Percentiles rank a stretch among this genome's conserved stretches.
These are phyloP conservation scores for Orientallactaga sibirica DNA, from an alignment of 2,797 vertebrate genomes.

Conservation along the genomic window DNA sequence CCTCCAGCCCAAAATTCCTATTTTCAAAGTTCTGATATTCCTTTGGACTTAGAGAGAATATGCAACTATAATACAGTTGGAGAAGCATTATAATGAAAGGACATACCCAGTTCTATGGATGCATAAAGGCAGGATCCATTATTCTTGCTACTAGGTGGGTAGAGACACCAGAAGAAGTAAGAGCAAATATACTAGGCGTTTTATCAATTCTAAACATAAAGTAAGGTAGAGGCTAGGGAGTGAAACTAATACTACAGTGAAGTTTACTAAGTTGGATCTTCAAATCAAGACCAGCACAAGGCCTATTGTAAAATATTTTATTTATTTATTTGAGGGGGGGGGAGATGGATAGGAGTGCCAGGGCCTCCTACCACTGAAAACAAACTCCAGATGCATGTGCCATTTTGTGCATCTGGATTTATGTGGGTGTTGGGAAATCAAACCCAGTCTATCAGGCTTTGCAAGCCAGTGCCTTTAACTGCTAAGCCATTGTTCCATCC, in stretches of 20 bases:
- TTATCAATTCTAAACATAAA: constrained; percentile 40
- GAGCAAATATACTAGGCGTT: background rate
- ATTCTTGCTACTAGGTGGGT: background rate
- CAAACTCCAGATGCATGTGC: no score
- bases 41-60: background rate
- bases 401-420: no score
- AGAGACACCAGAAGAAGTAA: constrained; percentile 6
- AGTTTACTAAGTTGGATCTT: background rate
- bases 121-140: background rate
- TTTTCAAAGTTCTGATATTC: constrained; percentile 9
- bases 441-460: no score
- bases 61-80: background rate
- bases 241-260: background rate
- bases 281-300: background rate
- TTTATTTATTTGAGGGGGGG: no score
- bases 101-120: background rate
- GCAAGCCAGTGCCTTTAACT: no score
- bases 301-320: no score
- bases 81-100: background rate
- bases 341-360: no score
- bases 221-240: background rate
- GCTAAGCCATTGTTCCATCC: no score
- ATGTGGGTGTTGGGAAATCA: no score
- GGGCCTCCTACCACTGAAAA: no score
- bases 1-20: no score